A percentile compares a stretch with the other conserved stretches of the same genome.
These are phyloP conservation scores for Cassiopea andromeda DNA, from an alignment of 30 jellyfish, hydroid and myxozoan genomes.

Conservation along the genomic window DNA sequence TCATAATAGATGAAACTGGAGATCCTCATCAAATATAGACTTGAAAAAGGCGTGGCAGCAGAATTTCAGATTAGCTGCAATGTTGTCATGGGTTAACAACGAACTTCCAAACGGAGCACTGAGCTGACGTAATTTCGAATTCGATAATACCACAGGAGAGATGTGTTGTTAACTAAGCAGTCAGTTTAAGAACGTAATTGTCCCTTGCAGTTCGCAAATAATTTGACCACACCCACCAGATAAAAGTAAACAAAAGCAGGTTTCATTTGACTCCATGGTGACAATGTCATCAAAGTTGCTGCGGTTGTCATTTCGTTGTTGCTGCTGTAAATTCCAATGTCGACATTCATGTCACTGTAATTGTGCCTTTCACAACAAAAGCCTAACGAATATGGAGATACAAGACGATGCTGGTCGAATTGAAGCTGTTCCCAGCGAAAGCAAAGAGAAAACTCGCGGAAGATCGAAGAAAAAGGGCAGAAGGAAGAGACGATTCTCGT, in stretches of 20 bases:
- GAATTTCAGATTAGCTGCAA: no score
- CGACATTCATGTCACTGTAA: not conserved
- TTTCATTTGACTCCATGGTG: constrained; percentile 18
- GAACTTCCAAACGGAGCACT: not conserved
- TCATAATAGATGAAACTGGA: no score
- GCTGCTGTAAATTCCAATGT: not conserved
- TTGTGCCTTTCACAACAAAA: not conserved
- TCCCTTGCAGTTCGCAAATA: not conserved
- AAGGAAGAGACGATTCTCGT: constrained; percentile 2
- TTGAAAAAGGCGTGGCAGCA: no score
- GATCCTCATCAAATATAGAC: no score
- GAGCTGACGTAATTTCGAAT: not conserved
- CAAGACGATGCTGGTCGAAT: not conserved
- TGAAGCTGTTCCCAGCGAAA: not conserved
- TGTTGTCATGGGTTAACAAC: no score
- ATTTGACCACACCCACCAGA: not conserved
- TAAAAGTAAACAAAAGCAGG: no score
- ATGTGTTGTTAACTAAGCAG: not conserved
- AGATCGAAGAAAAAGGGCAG: constrained; percentile 40
- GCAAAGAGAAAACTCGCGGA: constrained; percentile 30
- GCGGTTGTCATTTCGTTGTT: constrained; percentile 9
- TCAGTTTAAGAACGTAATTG: not conserved
- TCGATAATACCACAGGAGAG: not conserved
- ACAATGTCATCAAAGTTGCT: constrained; percentile 15
- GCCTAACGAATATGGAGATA: not conserved